Conservation (phyloP, 2,888 invertebrate species). For the Mayetiola destructor region DNA sequence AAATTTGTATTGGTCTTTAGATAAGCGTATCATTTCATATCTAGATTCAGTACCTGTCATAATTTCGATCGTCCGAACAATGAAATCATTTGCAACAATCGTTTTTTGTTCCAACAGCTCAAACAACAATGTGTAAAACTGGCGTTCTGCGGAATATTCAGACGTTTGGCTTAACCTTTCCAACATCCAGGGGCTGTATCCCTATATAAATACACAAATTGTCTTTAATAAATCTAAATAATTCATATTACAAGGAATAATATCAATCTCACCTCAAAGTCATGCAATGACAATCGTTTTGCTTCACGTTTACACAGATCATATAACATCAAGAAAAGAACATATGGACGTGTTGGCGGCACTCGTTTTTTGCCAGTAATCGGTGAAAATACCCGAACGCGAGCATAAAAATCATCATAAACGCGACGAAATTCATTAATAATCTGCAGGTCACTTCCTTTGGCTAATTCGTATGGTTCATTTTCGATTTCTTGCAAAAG, state of each 20-base stretch:
- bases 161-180: constrained; percentile 28
- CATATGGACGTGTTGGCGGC: constrained; percentile 34
- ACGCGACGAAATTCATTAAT: constrained; percentile 32
- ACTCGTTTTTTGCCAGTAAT: constrained; percentile 33
- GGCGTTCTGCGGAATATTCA: constrained; percentile 28
- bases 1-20: constrained; percentile 29
- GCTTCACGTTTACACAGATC: constrained; percentile 35
- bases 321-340: constrained; percentile 33
- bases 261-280: constrained; percentile 26
- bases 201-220: constrained; percentile 18
- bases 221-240: not conserved
- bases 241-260: not conserved
- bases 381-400: constrained; percentile 20
- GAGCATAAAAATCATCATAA: constrained; percentile 33
- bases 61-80: not conserved
- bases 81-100: not conserved
- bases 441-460: constrained; percentile 27
- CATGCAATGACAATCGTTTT: constrained; percentile 30
- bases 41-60: constrained; percentile 26
- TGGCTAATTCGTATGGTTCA: constrained; percentile 22
- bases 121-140: constrained; percentile 30
- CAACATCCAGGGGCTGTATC: constrained; percentile 29
- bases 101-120: constrained; percentile 26
- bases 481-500: constrained; percentile 30
- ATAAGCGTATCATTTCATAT: constrained; percentile 29